Evolutionary conservation across 2,888 invertebrate species (phyloP), one percentile per base, ranked within the genome.

Genomic region (Thereva nobilitata): DNA sequence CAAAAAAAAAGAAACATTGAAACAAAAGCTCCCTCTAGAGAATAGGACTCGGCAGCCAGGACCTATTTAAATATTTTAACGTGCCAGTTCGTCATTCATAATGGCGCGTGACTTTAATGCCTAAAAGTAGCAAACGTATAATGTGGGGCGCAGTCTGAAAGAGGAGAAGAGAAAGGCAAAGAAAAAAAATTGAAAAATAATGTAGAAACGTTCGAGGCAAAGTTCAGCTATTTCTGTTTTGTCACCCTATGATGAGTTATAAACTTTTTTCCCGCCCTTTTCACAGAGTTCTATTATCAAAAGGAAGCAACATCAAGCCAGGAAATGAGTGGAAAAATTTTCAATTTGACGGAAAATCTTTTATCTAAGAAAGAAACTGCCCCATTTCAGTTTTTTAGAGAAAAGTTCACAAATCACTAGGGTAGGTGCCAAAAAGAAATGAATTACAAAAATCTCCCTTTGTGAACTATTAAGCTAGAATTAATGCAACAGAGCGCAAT

Each of bases 41-140:
- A 44, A 61, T 9, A 41, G 10, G 5, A 10, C 55, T 9, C 41
- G 9, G 57, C 50, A 61, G 50, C 61, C 50, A 50, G 61, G 23
- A 45, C 38, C 59, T 42, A 61, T 61, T 61, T 61, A 61, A 61
- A 61, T 61, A 61, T 61, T 61, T 61, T 50, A 61, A 61, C 61
- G 61, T 61, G 61, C 61, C 50, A 61, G 61, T 61, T 61, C 50
- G 61, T 61, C 61, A 61, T 61, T 61, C 50, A 50, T 61, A 61
- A 61, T 61, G 50, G 61, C 61, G 61, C 61, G 61, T 61, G 61
- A 61, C 61, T 61, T 23, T 38, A 50, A 61, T 61, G 61, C 61
- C 61, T 42, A 40, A 61, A 61, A 61, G 40, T 50, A 49, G 50
- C 5, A 5, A 2, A 34, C 50, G 61, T 41, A 23, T 23, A 23